Evolutionary conservation across 2,113 vertebrate species (phyloP).

Genomic region (Lasiurus cinereus): DNA sequence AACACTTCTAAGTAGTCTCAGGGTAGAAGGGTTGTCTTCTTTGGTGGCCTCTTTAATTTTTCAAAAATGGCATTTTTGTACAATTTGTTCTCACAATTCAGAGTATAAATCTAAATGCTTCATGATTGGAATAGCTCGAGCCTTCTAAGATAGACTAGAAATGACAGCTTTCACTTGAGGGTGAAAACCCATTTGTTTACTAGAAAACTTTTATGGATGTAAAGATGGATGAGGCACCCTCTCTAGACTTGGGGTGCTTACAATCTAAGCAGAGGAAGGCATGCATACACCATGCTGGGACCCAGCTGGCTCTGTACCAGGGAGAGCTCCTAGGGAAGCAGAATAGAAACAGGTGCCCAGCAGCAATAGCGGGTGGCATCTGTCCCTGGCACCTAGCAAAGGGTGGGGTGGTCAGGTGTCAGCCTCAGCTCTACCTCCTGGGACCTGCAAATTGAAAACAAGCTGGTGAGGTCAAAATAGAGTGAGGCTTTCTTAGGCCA

Average conservation of each 20-base stretch:
- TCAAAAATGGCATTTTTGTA: not conserved
- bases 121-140: not conserved
- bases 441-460: constrained; percentile 61
- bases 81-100: not conserved
- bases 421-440: not conserved
- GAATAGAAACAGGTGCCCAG: not conserved
- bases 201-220: not conserved
- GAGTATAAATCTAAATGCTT: not conserved
- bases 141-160: not conserved
- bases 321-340: not conserved
- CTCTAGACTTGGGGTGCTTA: not conserved
- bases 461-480: constrained; percentile 19
- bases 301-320: not conserved
- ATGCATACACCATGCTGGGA: no score
- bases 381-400: constrained; percentile 48
- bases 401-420: not conserved
- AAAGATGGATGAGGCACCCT: not conserved
- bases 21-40: not conserved
- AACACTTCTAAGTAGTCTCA: not conserved
- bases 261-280: not conserved
- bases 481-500: not conserved
- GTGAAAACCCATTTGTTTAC: not conserved
- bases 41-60: not conserved
- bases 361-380: not conserved
- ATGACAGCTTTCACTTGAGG: not conserved